A percentile compares a stretch with the other conserved stretches of the same genome.
These are phyloP conservation scores for Poeciliopsis gracilis DNA, from an alignment of 2,797 vertebrate genomes.

Conservation along the genomic window DNA sequence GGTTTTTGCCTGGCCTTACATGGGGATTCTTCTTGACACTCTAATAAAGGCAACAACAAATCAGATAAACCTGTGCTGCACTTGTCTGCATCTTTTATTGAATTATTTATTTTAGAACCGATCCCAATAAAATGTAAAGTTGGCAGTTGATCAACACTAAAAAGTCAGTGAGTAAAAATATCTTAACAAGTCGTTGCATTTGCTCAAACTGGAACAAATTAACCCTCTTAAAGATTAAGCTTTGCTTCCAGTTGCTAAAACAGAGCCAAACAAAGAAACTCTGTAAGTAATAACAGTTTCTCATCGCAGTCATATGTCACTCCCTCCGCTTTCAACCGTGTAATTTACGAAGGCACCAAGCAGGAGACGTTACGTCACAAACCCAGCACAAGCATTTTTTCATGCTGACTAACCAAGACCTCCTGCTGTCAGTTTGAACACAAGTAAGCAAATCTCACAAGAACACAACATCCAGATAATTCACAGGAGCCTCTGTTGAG, in stretches of 20 bases:
- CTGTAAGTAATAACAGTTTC: constrained; percentile 5
- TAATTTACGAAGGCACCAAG: constrained; percentile 43
- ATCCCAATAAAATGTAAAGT: neutral
- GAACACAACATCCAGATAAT: constrained; percentile 7
- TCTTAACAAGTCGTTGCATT: neutral
- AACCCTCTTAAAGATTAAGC: neutral
- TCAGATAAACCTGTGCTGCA: neutral
- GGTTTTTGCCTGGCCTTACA: neutral
- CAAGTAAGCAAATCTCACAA: constrained; percentile 2
- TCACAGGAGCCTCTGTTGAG: constrained; percentile 2
- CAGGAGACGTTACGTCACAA: constrained; percentile 48
- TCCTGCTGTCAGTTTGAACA: constrained; percentile 22
- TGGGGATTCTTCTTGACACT: neutral
- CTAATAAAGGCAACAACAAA: neutral
- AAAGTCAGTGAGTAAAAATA: neutral
- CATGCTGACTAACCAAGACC: constrained; percentile 38
- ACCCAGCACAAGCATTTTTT: constrained; percentile 51
- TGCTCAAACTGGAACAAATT: neutral
- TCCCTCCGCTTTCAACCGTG: constrained; percentile 8
- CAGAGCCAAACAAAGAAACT: constrained; percentile 6
- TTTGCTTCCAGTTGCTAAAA: constrained; percentile 13
- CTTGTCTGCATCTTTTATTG: neutral
- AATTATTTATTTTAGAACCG: no score
- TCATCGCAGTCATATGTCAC: constrained; percentile 8
- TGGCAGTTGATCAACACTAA: neutral